Percentiles rank a stretch among this genome's conserved stretches.
Conservation (phyloP, 2,113 vertebrate genomes). For the Channa maculata region DNA sequence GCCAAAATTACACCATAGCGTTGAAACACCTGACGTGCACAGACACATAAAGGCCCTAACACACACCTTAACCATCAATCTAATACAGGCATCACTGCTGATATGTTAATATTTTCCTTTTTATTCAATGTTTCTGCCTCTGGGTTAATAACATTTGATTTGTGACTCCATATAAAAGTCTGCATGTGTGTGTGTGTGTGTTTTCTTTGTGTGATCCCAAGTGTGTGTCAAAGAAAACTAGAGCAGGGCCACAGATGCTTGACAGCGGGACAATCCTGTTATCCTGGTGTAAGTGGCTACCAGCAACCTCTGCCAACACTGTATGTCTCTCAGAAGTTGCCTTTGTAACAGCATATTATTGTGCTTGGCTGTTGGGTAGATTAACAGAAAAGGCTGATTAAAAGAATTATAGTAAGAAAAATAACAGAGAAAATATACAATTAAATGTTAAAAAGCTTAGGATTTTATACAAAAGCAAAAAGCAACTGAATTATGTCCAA, state of each 20-base stretch:
- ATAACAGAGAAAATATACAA: not conserved
- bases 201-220: not conserved
- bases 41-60: not conserved
- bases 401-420: conserved; percentile 21
- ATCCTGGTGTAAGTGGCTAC: conserved; percentile 57
- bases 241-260: conserved; percentile 72
- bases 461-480: not conserved
- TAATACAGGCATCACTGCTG: not conserved
- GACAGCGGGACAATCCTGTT: conserved; percentile 74
- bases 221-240: conserved; percentile 46
- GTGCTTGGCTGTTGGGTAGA: conserved; percentile 37
- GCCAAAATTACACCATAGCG: conserved; percentile 58
- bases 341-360: conserved; percentile 44
- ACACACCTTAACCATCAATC: conserved; percentile 29
- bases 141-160: not conserved
- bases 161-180: not conserved
- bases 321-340: conserved; percentile 65
- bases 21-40: conserved; percentile 19
- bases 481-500: not conserved
- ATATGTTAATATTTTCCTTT: conserved; percentile 23
- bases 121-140: not conserved
- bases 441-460: not conserved
- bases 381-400: conserved; percentile 11
- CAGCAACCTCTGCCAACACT: conserved; percentile 56
- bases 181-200: conserved; percentile 12